Base-by-base conservation (phyloP, 2,113 vertebrate genomes). In the Excalfactoria chinensis region DNA sequence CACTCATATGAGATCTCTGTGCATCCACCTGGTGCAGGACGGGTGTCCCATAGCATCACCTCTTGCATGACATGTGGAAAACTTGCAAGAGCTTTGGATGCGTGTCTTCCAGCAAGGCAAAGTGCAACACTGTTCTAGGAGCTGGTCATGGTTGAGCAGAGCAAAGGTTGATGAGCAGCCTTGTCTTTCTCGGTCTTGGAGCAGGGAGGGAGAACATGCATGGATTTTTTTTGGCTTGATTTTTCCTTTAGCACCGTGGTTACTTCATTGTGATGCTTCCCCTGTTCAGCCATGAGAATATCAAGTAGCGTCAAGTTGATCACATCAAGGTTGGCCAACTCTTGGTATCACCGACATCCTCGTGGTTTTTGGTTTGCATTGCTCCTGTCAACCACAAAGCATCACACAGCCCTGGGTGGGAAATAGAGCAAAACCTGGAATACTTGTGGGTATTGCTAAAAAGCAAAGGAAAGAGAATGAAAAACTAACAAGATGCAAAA, bases 311-410 rank as follows among this genome's bases (percentile, higher is more conserved):
- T 62, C 35, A 13, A 2, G 58, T 10, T 12, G 17, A 7, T 49
- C 34, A 5, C 44, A 4, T 40, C 32, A 32, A 23, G 62, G 15
- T 59, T 70, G 44, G 78, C 63, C 25, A 23, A 9, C 11, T 70
- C 44, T 1, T 1, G 1, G 53, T 63, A 16, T 20, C 28, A 40
- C 35, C 26, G 9, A 2, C 0, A 0, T 63, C 60, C 32, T 2
- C 0, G 1, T 2, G 40, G 49, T 12, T 40, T 60, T 41, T 48
- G 46, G 30, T 41, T 25, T 21, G 56, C 20, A 7, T 34, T 23
- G 37, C 30, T 13, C 70, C 41, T 3, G 1, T n/a, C 2, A 11
- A 28, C 34, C 4, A 18, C 13, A 2, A 21, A 44, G 37, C 70
- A 22, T 18, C 13, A 2, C 11, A 1, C 0, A 2, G 68, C 67